Base-by-base conservation (phyloP, 2,888 invertebrate species). In the Polietes domitor region DNA sequence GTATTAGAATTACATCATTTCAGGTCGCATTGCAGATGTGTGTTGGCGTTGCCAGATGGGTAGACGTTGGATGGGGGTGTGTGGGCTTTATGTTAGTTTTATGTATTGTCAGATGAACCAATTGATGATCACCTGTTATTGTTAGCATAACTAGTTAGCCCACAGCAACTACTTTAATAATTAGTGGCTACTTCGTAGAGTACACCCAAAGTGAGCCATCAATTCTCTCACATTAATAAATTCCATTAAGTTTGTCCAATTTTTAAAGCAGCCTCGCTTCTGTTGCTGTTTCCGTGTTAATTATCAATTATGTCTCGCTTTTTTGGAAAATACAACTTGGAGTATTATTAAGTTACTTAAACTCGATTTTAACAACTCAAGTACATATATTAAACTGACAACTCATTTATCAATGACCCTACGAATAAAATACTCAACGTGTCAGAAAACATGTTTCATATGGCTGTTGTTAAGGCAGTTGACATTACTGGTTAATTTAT, bases 391-490 rank as follows among this genome's bases (percentile, higher is more conserved):
- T 21, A 21, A 68, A 68, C 5, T n/a, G 28, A 43, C 68, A 43
- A 43, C 21, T 43, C 41, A 68, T 68, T 68, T 68, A 68, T 68
- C 68, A 68, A 41, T 68, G 68, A 28, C 68, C 24, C 21, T 15
- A 68, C 15, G 19, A 68, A 68, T 68, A 24, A 63, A 21, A 61
- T 21, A 17, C 21, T 68, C 43, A 21, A 24, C 21, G 24, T 41
- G 41, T 68, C 68, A 68, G 24, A 43, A 43, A 65, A 47, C 37
- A 24, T 68, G 26, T 68, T 76, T 63, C n/a, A 41, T 79, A 15
- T 41, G 4, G 41, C 15, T 12, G 41, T 12, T 41, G 41, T 41
- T 24, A 53, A 74, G 37, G 63, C 63, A 61, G 12, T 78, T 32
- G 26, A 21, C 50, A 32, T 70, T 61, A 26, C 55, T 32, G 32